These are phyloP conservation scores for Diplosoma virens DNA, from an alignment of 23 tunicate species.

Conservation along the genomic window DNA sequence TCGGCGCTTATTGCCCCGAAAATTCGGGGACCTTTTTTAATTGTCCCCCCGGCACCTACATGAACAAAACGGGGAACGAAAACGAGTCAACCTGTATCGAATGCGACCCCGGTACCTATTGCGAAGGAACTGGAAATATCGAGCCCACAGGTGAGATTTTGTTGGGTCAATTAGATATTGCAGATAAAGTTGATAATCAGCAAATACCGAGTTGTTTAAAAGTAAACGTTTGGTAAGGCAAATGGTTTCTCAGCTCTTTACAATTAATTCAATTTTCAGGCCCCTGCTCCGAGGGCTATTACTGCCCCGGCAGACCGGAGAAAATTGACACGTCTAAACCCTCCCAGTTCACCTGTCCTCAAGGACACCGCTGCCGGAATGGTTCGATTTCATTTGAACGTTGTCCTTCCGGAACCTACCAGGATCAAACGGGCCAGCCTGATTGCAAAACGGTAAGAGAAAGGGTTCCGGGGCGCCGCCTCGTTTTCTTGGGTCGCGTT, in stretches of 20 bases:
- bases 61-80: constrained; percentile 7
- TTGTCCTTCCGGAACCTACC: constrained; percentile 77
- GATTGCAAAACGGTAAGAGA: constrained; percentile 75
- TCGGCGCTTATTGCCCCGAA: constrained; percentile 56
- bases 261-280: no score
- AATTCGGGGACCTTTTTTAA: constrained; percentile 35
- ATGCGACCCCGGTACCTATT: constrained; percentile 66
- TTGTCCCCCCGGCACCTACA: constrained; percentile 81
- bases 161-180: neutral
- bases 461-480: no score
- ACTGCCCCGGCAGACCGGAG: constrained; percentile 66
- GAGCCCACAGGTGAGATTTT: constrained; percentile 58
- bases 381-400: constrained; percentile 40
- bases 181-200: no score
- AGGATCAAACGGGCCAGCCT: constrained; percentile 45
- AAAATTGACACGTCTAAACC: constrained; percentile 58
- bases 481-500: no score
- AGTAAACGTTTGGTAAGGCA: neutral
- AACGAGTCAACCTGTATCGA: constrained; percentile 54
- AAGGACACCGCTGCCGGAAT: constrained; percentile 55
- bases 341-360: constrained; percentile 49
- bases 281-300: constrained; percentile 59
- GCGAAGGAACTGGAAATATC: constrained; percentile 39
- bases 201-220: no score
- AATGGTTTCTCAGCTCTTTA: no score